Conservation (phyloP, 1,140 invertebrate genomes). For the Sitobion miscanthi region DNA sequence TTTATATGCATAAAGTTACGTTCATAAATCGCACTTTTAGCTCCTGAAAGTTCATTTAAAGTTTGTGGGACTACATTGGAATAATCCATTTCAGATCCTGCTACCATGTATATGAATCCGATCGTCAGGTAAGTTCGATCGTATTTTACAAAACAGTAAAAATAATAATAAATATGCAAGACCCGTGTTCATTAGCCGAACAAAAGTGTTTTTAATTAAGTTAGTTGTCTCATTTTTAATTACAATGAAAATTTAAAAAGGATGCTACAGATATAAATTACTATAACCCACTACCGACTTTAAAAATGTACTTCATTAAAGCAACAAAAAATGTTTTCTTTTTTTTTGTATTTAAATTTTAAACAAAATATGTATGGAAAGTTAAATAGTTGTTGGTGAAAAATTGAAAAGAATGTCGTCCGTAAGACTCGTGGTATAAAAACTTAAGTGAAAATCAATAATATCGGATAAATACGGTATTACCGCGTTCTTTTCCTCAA, state of each 20-base stretch:
- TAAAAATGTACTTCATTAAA: neutral
- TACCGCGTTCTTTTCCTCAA: neutral
- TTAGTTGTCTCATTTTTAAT: constrained; percentile 22
- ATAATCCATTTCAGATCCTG: neutral
- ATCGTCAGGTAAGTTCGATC: neutral
- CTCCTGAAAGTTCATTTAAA: neutral
- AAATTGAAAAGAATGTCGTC: neutral
- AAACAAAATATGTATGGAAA: neutral
- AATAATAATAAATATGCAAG: neutral
- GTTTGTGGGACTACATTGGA: neutral
- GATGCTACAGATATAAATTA: neutral
- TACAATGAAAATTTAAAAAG: neutral
- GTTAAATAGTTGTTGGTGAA: neutral
- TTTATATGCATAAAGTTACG: constrained; percentile 41
- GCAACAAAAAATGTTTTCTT: neutral
- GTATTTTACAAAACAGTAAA: neutral
- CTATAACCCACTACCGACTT: neutral
- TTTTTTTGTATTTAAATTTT: neutral
- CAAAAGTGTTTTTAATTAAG: constrained; percentile 44
- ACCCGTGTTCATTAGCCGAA: neutral
- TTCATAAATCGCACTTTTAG: constrained; percentile 28
- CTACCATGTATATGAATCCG: neutral
- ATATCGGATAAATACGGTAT: neutral
- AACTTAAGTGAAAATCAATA: neutral
- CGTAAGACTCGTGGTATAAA: neutral